Evolutionary conservation across 1,140 invertebrate species (phyloP).

Genomic region (Aricia agestis): DNA sequence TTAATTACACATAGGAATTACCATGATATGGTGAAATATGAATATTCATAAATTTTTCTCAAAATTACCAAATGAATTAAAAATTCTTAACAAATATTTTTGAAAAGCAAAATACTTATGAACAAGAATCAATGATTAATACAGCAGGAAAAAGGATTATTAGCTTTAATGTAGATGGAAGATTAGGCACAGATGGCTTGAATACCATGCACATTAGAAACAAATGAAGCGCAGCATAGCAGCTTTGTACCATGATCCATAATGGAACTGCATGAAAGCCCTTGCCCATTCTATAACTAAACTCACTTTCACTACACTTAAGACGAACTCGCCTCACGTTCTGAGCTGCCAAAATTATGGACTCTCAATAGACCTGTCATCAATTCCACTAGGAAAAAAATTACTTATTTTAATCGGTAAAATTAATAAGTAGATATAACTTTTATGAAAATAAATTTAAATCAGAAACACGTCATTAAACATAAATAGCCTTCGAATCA

Average conservation of each 20-base stretch:
- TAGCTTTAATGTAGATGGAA: not conserved
- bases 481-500: not conserved
- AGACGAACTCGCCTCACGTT: constrained; percentile 32
- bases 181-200: not conserved
- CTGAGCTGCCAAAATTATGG: constrained; percentile 40
- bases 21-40: no score
- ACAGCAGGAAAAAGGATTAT: not conserved
- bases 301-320: constrained; percentile 50
- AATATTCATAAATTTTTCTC: not conserved
- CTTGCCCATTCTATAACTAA: constrained; percentile 32
- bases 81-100: not conserved
- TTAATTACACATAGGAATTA: no score
- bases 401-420: constrained; percentile 15
- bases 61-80: not conserved
- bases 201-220: not conserved
- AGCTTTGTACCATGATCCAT: constrained; percentile 5
- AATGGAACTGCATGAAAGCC: constrained; percentile 34
- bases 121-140: not conserved
- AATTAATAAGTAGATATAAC: constrained; percentile 17
- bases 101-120: not conserved
- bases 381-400: constrained; percentile 44
- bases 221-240: not conserved
- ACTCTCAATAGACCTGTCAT: constrained; percentile 45
- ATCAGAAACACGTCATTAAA: not conserved
- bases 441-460: not conserved